phyloP scores from a whole-genome alignment of 2,113 vertebrate species.

The Puffinus mauretanicus region DNA sequence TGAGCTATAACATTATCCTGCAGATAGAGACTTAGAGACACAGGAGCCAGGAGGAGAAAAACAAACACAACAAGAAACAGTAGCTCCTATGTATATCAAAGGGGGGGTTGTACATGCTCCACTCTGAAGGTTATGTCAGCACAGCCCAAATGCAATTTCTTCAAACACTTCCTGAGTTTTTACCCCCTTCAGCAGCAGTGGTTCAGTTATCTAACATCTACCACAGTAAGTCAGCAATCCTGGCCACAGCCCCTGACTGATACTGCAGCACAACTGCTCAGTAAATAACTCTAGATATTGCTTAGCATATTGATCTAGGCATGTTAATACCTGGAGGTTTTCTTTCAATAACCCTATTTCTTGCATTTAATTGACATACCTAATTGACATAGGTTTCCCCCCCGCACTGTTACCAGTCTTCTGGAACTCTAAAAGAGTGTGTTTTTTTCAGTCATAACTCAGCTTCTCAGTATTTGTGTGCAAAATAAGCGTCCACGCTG shows the following conservation, averaged over 20 bases:
- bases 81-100: background rate
- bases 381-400: background rate
- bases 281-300: background rate
- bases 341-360: background rate
- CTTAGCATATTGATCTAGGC: background rate
- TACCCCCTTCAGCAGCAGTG: background rate
- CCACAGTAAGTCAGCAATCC: background rate
- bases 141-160: background rate
- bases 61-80: background rate
- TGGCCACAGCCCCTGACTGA: background rate
- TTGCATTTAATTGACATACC: background rate
- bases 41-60: background rate
- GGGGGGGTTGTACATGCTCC: background rate
- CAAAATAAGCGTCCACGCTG: accelerated
- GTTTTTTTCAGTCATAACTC: background rate
- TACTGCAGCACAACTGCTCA: background rate
- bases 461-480: background rate
- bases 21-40: background rate
- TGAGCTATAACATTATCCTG: background rate
- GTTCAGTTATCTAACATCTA: background rate
- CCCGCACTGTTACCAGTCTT: background rate
- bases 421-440: background rate
- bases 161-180: background rate
- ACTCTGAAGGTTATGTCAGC: background rate
- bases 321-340: background rate